Evolutionary conservation across 2,797 vertebrate species (phyloP).

Genomic region (Protosalanx chinensis): DNA sequence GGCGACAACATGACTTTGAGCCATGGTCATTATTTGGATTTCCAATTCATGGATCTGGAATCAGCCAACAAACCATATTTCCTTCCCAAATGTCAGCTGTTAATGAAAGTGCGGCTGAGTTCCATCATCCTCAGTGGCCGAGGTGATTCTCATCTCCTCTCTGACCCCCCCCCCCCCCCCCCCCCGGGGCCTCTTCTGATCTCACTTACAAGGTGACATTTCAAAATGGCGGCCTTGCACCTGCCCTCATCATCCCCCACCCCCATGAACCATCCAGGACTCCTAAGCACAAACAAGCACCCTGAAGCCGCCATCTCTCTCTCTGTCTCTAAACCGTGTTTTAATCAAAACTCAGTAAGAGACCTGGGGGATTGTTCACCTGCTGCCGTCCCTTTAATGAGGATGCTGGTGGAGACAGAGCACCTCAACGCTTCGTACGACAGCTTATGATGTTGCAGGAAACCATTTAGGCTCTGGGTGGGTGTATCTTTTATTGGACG

Average conservation of each 20-base stretch:
- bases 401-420: background rate
- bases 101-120: conserved; percentile 13
- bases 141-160: background rate
- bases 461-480: background rate
- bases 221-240: conserved; percentile 1
- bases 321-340: background rate
- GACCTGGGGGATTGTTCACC: conserved; percentile 1
- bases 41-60: background rate
- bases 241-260: background rate
- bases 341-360: conserved; percentile 20
- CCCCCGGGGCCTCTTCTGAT: conserved; percentile 8
- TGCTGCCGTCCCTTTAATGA: conserved; percentile 14
- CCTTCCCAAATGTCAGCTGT: conserved; percentile 29
- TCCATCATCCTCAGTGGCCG: background rate
- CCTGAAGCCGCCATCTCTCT: background rate
- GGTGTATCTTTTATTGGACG: background rate
- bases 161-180: background rate
- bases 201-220: conserved; percentile 27
- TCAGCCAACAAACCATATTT: background rate
- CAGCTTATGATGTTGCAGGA: background rate
- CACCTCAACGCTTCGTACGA: background rate
- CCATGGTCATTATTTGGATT: conserved; percentile 5
- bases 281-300: background rate
- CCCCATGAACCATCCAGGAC: background rate
- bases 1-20: background rate